Evolutionary conservation across 2,888 invertebrate species (phyloP).

Genomic region (Lacanobia wlatinum): DNA sequence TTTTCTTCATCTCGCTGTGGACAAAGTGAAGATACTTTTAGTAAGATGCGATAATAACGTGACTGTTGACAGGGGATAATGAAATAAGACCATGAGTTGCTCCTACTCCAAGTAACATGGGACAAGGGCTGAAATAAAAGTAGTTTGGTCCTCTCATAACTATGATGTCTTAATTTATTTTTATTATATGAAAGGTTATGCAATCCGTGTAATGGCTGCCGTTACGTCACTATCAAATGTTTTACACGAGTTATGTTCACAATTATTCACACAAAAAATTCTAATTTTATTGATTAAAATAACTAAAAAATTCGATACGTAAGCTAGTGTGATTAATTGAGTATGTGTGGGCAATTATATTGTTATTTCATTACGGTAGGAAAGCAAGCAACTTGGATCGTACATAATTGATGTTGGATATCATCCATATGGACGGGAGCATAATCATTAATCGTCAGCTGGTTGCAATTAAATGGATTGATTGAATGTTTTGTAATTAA

Average conservation of each 20-base stretch:
- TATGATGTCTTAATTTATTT: no score
- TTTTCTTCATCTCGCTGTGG: constrained; percentile 94
- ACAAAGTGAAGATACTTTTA: constrained; percentile 58
- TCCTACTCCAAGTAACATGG: not conserved
- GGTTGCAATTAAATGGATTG: constrained; percentile 3
- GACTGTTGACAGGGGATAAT: not conserved
- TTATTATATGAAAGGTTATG: no score
- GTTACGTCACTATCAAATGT: not conserved
- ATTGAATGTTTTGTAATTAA: not conserved
- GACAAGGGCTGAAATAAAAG: not conserved
- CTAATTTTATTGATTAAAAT: constrained; percentile 22
- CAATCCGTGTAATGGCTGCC: no score
- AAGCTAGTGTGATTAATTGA: constrained; percentile 1
- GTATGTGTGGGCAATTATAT: constrained; percentile 17
- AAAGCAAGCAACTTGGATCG: not conserved
- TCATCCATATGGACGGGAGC: not conserved
- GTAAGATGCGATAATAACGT: not conserved
- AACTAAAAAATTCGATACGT: constrained; percentile 22
- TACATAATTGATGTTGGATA: not conserved
- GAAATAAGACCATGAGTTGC: not conserved
- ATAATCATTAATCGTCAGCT: not conserved
- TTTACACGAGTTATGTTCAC: not conserved
- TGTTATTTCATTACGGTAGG: not conserved
- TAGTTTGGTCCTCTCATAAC: no score
- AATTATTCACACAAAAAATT: constrained; percentile 4